Evolutionary conservation across 2,113 vertebrate species (phyloP).

Genomic region (Anoura caudifer): DNA sequence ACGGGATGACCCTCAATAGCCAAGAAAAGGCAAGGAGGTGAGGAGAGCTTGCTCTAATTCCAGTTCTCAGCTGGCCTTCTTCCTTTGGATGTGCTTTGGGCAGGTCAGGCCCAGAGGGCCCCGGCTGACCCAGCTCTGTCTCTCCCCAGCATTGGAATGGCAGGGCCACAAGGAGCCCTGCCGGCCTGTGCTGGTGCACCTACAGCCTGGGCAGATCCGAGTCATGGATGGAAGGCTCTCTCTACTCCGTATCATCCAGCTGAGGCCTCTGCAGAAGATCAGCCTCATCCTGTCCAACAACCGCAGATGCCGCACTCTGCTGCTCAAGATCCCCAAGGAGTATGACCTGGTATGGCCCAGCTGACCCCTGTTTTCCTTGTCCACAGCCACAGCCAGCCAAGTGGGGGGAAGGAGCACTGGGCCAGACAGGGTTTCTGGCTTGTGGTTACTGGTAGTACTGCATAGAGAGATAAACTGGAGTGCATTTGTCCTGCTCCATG

Average conservation of each 20-base stretch:
- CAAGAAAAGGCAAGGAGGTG: background rate
- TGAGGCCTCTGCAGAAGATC: constrained; percentile 68
- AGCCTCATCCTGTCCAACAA: constrained; percentile 79
- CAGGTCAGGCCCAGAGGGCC: fast-evolving
- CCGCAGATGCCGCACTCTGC: constrained; percentile 64
- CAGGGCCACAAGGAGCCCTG: constrained; percentile 76
- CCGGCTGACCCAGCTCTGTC: background rate
- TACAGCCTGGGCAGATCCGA: constrained; percentile 75
- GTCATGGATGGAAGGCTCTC: constrained; percentile 77
- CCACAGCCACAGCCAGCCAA: background rate
- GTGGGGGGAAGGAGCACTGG: background rate
- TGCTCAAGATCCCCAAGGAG: constrained; percentile 86
- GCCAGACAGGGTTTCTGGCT: background rate
- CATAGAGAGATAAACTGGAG: background rate
- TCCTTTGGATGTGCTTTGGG: background rate
- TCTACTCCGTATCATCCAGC: constrained; percentile 72
- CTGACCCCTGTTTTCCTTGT: background rate
- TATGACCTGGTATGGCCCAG: constrained; percentile 81
- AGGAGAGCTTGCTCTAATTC: background rate
- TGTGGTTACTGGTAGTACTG: background rate
- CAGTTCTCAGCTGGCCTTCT: background rate
- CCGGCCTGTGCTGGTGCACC: constrained; percentile 62
- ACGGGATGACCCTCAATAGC: background rate
- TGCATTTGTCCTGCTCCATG: background rate
- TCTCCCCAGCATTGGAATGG: constrained; percentile 79